Percentiles rank a stretch among this genome's conserved stretches.
phyloP scores from a whole-genome alignment of 2,888 invertebrate species.

The Lasiommata megera region DNA sequence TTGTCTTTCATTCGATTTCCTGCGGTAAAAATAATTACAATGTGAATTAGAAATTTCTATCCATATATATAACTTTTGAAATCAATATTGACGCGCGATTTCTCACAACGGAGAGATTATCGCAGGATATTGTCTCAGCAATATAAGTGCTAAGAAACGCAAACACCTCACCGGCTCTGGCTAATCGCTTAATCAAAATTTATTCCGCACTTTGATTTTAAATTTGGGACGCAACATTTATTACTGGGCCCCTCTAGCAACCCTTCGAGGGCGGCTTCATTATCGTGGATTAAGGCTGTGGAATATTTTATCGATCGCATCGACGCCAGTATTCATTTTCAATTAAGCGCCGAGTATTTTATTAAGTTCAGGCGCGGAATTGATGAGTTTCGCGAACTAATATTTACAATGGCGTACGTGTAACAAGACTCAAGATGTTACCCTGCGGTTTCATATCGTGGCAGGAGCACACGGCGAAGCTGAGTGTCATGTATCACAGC shows the following conservation, averaged over 20 bases:
- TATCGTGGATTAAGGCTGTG: conserved; percentile 80
- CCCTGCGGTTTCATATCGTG: conserved; percentile 30
- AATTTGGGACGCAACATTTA: conserved; percentile 81
- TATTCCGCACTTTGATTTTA: conserved; percentile 82
- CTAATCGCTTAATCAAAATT: conserved; percentile 82
- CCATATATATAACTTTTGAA: conserved; percentile 1
- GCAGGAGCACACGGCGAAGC: not conserved
- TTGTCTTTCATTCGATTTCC: no score
- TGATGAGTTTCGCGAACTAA: conserved; percentile 81
- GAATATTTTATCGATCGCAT: conserved; percentile 80
- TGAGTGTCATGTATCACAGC: not conserved
- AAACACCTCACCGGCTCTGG: conserved; percentile 67
- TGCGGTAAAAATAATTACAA: not conserved
- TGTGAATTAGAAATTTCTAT: not conserved
- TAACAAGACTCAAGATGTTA: conserved; percentile 36
- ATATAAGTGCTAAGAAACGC: conserved; percentile 50
- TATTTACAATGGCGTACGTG: conserved; percentile 77
- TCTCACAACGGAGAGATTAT: conserved; percentile 11
- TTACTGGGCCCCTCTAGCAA: conserved; percentile 75
- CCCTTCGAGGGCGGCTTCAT: conserved; percentile 77
- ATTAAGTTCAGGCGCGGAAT: conserved; percentile 79
- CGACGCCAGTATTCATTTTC: conserved; percentile 79
- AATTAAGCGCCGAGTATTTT: conserved; percentile 81
- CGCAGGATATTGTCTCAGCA: conserved; percentile 18
- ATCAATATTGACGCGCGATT: conserved; percentile 1